Evolutionary conservation across 2,888 invertebrate genomes (phyloP), one percentile per base, ranked within the genome.

Genomic region (Petrolisthes cinctipes): DNA sequence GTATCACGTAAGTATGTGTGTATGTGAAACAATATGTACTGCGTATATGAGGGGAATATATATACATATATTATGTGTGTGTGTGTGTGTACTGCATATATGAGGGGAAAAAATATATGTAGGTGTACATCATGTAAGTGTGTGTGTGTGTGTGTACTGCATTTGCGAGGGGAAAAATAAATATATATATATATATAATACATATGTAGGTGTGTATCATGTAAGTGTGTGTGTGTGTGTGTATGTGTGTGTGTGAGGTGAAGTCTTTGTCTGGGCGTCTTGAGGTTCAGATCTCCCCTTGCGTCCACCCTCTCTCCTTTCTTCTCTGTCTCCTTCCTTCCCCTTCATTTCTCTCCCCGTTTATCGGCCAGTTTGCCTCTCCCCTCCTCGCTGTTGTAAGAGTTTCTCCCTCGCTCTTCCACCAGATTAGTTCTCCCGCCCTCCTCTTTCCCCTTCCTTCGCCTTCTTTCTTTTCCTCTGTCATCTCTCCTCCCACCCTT

Each of bases 281-380:
- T 71, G 71, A 71, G 71, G 71, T 71, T 14, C 71, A 11, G 14
- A 6, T 71, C 71, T 71, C 71, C 71, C 71, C 71, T 71, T 1
- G 6, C 71, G 20, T 71, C 71, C 71, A 11, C 71, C 71, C 71
- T 75, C 54, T 78, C 51, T 80, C 80, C 61, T 57, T 80, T 57
- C 61, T 57, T 80, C 80, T 75, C 75, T 75, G 37, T 78, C 78
- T 78, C 17, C 54, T 53, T 53, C 66, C 81, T 81, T 66, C 23
- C 81, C 66, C 81, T 81, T 81, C 80, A 80, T 80, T 80, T 80
- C 80, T 80, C 80, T 80, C 80, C 80, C 80, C 80, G 80, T 80
- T 80, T 80, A 80, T 80, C 80, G 80, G 57, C 57, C 80, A 80
- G n/a, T 80, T 71, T 71, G 71, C 71, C 61, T 61, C 61, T 61